These are phyloP conservation scores for Caenorhabditis wallacei DNA, from an alignment of 2,888 invertebrate species.

Conservation along the genomic window DNA sequence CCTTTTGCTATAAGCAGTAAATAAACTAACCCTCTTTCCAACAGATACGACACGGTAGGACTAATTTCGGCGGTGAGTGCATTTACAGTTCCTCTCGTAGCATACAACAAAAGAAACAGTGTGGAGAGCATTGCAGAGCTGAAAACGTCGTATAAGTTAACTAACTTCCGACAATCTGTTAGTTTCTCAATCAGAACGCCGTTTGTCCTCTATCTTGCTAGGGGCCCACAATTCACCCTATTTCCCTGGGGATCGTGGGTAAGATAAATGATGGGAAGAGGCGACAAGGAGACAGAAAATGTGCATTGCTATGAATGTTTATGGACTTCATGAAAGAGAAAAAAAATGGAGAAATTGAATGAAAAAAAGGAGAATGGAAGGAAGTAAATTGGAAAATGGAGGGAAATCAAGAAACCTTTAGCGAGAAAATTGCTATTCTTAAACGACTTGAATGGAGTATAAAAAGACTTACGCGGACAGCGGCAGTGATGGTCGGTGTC, in stretches of 20 bases:
- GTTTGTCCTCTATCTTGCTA: slow-evolving; percentile 29
- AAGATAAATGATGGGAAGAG: slow-evolving; percentile 61
- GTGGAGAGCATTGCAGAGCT: slow-evolving; percentile 58
- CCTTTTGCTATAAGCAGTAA: too few relatives aligned
- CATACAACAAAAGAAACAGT: slow-evolving; percentile 61
- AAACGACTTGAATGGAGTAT: background rate
- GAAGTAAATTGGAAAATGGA: slow-evolving; percentile 17
- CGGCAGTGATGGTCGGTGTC: slow-evolving; percentile 9
- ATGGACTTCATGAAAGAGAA: slow-evolving; percentile 27
- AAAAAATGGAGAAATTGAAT: slow-evolving; percentile 3
- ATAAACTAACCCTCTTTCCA: slow-evolving; percentile 62
- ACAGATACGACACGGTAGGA: slow-evolving; percentile 61
- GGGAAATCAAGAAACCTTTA: background rate
- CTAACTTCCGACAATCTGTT: slow-evolving; percentile 8
- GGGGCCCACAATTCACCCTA: too few relatives aligned
- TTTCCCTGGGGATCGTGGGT: slow-evolving; percentile 50
- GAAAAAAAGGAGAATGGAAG: background rate
- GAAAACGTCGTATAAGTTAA: slow-evolving; percentile 32
- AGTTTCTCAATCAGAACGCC: slow-evolving; percentile 53
- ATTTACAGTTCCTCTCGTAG: slow-evolving; percentile 50
- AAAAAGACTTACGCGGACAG: slow-evolving; percentile 26
- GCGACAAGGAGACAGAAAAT: slow-evolving; percentile 35
- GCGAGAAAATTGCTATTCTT: slow-evolving; percentile 28
- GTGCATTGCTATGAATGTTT: slow-evolving; percentile 38
- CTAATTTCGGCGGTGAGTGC: slow-evolving; percentile 60